Percentiles rank a stretch among this genome's conserved stretches.
These are phyloP conservation scores for Carettochelys insculpta DNA, from an alignment of 2,113 vertebrate species.

Conservation along the genomic window DNA sequence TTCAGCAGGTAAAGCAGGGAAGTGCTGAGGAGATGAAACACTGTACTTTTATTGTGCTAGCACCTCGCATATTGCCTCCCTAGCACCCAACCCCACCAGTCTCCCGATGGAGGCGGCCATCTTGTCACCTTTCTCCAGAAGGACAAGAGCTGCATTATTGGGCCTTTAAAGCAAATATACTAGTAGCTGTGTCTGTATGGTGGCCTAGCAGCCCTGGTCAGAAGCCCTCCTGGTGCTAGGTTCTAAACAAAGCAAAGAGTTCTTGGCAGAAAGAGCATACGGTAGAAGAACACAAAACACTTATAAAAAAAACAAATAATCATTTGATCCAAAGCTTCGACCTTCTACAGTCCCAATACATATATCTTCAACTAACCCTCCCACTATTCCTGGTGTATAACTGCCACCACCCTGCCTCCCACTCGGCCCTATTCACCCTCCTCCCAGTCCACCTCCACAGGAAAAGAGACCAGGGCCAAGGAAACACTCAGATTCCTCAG, in stretches of 20 bases:
- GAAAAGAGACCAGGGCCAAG: not conserved
- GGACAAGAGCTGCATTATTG: not conserved
- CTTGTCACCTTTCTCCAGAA: not conserved
- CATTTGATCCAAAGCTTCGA: not conserved
- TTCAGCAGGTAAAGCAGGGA: not conserved
- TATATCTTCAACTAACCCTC: not conserved
- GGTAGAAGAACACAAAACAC: rapidly evolving
- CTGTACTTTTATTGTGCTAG: not conserved
- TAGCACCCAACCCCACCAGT: not conserved
- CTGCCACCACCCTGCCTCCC: not conserved
- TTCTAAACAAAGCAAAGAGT: not conserved
- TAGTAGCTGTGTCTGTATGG: not conserved
- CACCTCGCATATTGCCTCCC: not conserved
- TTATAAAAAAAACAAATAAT: not conserved
- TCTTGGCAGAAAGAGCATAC: not conserved
- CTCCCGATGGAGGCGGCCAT: not conserved
- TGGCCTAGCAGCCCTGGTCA: not conserved
- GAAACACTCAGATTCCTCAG: not conserved
- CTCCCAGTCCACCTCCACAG: too few relatives aligned
- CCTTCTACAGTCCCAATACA: not conserved
- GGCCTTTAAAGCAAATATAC: not conserved
- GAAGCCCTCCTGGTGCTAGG: not conserved
- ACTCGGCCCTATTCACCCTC: too few relatives aligned
- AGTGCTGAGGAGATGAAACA: not conserved
- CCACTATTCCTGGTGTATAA: not conserved